A percentile compares a stretch with the other conserved stretches of the same genome.
phyloP scores from a whole-genome alignment of 64 coral and sea anemone species.

The Astreopora myriophthalma region DNA sequence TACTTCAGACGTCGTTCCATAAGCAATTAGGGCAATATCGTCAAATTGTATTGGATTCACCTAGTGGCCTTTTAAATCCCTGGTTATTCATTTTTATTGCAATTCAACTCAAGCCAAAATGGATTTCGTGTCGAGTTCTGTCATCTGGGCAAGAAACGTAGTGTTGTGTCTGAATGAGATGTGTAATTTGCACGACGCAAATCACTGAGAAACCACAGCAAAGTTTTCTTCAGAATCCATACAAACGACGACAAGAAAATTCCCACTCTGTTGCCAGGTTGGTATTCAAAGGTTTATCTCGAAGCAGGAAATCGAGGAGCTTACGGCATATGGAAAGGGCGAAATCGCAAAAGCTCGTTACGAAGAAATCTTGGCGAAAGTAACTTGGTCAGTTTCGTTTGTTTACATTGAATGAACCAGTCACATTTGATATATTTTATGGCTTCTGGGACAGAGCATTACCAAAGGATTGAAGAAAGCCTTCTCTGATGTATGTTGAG shows the following conservation, averaged over 20 bases:
- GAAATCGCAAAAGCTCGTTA: conserved; percentile 3
- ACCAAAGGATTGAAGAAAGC: conserved; percentile 20
- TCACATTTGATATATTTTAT: conserved; percentile 46
- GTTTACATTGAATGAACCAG: conserved; percentile 19
- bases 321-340: conserved; percentile 7
- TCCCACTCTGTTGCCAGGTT: not conserved
- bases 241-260: not conserved
- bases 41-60: conserved; percentile 25
- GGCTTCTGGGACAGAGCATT: conserved; percentile 57
- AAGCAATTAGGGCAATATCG: conserved; percentile 11
- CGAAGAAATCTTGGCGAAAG: conserved; percentile 17
- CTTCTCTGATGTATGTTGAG: conserved; percentile 33
- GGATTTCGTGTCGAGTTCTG: not conserved
- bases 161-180: not conserved
- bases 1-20: not conserved
- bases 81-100: conserved; percentile 1
- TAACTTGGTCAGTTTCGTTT: conserved; percentile 15
- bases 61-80: not conserved
- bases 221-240: not conserved
- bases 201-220: not conserved
- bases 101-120: conserved; percentile 2
- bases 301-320: not conserved
- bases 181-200: not conserved
- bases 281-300: not conserved
- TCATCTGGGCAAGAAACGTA: not conserved